Conservation (phyloP, 2,113 vertebrate genomes). For the Takifugu bimaculatus region DNA sequence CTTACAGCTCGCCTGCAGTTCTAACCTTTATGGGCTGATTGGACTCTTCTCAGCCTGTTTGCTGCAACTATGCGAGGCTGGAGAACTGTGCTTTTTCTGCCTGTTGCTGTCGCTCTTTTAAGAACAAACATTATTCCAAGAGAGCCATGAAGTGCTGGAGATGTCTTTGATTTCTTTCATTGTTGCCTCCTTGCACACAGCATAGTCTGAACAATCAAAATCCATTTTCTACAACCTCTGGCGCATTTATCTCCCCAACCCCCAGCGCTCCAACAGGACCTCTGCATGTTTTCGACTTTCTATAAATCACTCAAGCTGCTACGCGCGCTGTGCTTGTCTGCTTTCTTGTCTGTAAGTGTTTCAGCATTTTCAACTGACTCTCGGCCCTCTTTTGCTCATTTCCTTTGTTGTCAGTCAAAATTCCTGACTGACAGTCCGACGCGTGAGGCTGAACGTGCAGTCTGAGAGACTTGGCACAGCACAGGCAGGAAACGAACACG, state of each 20-base stretch:
- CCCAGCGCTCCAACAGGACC: constrained; percentile 9
- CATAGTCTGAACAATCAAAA: constrained; percentile 29
- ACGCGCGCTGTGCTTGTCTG: constrained; percentile 3
- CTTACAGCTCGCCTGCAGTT: constrained; percentile 16
- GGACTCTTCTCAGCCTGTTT: background rate
- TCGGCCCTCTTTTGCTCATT: constrained; percentile 10
- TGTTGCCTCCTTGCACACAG: constrained; percentile 28
- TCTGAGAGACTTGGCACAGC: constrained; percentile 4
- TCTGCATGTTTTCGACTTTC: constrained; percentile 19
- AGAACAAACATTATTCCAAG: background rate
- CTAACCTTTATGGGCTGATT: constrained; percentile 8
- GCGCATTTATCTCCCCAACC: constrained; percentile 12
- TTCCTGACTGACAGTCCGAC: constrained; percentile 32
- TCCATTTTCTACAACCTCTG: constrained; percentile 25
- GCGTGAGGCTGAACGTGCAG: constrained; percentile 4
- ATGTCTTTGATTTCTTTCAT: constrained; percentile 8
- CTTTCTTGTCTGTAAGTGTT: constrained; percentile 12
- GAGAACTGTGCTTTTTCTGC: background rate
- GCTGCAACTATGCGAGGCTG: background rate
- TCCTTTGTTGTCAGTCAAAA: constrained; percentile 13
- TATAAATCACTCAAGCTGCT: constrained; percentile 35
- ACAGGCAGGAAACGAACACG: background rate
- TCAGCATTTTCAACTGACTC: constrained; percentile 3
- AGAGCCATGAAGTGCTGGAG: background rate
- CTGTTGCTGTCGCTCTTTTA: background rate